Evolutionary conservation across 2,888 invertebrate species (phyloP).

Genomic region (Sussaba pulchella): DNA sequence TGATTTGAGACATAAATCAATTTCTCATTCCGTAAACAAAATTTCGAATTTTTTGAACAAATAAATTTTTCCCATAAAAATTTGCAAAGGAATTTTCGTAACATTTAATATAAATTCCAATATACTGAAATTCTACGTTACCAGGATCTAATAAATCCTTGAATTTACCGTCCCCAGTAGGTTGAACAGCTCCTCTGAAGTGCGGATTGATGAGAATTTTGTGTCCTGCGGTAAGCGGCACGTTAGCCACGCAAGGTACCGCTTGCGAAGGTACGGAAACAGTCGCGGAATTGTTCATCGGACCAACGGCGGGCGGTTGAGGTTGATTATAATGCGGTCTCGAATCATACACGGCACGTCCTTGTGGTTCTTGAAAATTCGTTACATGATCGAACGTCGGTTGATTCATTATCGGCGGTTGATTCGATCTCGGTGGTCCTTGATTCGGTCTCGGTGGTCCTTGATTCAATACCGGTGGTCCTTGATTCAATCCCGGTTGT

Average conservation of each 20-base stretch:
- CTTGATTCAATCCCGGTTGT: too few species aligned
- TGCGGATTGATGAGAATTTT: slow-evolving; percentile 90
- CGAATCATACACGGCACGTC: slow-evolving; percentile 64
- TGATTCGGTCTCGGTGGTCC: slow-evolving; percentile 69
- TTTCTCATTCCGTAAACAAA: too few species aligned
- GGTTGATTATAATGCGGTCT: slow-evolving; percentile 57
- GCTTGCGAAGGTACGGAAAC: slow-evolving; percentile 62
- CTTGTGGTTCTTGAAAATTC: slow-evolving; percentile 76
- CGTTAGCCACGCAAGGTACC: slow-evolving; percentile 73
- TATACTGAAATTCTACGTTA: slow-evolving; percentile 7
- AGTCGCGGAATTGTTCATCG: slow-evolving; percentile 56
- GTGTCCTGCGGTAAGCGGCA: slow-evolving; percentile 84
- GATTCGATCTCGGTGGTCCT: slow-evolving; percentile 68
- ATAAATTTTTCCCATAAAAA: too few species aligned
- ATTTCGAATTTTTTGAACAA: too few species aligned
- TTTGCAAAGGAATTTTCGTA: too few species aligned
- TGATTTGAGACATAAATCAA: too few species aligned
- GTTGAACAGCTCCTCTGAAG: slow-evolving; percentile 87
- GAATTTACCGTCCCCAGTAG: slow-evolving; percentile 85
- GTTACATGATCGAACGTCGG: slow-evolving; percentile 76
- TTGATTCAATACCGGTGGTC: slow-evolving; percentile 72
- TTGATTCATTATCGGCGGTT: slow-evolving; percentile 72
- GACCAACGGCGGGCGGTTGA: slow-evolving; percentile 30
- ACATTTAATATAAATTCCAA: not conserved
- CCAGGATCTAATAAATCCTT: slow-evolving; percentile 8